These are phyloP conservation scores for Spodoptera littoralis DNA, from an alignment of 2,888 invertebrate genomes.

Conservation along the genomic window DNA sequence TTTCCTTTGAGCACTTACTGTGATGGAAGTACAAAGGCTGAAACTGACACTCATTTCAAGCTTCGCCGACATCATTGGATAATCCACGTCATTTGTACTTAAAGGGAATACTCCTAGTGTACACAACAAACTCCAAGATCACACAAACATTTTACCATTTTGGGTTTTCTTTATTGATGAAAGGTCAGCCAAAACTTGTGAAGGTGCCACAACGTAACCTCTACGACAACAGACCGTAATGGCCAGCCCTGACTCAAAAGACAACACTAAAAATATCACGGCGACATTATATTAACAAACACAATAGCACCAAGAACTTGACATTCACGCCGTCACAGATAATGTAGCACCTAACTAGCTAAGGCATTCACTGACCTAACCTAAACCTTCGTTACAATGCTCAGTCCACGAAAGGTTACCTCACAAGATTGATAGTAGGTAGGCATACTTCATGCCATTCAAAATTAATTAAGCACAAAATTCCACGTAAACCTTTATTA, in stretches of 20 bases:
- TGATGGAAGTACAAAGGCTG: conserved; percentile 47
- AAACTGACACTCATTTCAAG: conserved; percentile 45
- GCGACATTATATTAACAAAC: conserved; percentile 58
- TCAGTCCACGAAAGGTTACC: conserved; percentile 38
- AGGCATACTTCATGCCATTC: conserved; percentile 32
- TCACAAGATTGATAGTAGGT: conserved; percentile 37
- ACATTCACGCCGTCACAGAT: conserved; percentile 62
- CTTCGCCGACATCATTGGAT: conserved; percentile 34
- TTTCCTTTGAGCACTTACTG: conserved; percentile 50
- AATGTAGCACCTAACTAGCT: conserved; percentile 53
- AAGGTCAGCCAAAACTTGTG: conserved; percentile 23
- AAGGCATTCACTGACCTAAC: conserved; percentile 41
- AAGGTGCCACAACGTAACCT: conserved; percentile 35
- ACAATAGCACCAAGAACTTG: conserved; percentile 56
- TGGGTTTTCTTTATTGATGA: conserved; percentile 13
- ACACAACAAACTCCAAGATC: conserved; percentile 23
- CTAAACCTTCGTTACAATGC: conserved; percentile 37
- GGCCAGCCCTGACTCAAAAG: conserved; percentile 29
- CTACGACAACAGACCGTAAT: conserved; percentile 25
- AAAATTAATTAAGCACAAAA: conserved; percentile 35
- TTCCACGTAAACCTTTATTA: conserved; percentile 18
- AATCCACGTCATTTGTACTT: conserved; percentile 38
- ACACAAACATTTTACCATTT: conserved; percentile 4
- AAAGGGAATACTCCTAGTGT: conserved; percentile 31
- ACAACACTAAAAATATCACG: conserved; percentile 61